A percentile compares a stretch with the other conserved stretches of the same genome.
Evolutionary conservation across 1,140 invertebrate species (phyloP).

Genomic region (Drosophila repleta): DNA sequence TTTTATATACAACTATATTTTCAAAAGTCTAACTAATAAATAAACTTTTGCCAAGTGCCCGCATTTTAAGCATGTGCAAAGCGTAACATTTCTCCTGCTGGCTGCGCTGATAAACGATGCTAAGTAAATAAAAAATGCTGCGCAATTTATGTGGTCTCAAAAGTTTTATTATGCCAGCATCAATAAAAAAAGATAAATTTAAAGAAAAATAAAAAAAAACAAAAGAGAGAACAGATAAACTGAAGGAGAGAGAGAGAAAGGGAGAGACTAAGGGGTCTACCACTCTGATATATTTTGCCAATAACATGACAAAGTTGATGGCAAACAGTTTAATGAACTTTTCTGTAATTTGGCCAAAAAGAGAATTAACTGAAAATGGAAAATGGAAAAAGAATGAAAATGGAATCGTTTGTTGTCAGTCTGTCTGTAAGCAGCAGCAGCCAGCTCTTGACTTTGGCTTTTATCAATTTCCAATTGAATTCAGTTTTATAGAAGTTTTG

Average conservation of each 20-base stretch:
- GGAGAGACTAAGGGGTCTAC: not conserved
- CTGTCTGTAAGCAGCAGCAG: not conserved
- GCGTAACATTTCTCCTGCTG: conserved; percentile 12
- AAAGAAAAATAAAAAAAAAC: not conserved
- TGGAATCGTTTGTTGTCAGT: conserved; percentile 1
- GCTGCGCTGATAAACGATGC: conserved; percentile 72
- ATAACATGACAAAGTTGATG: conserved; percentile 31
- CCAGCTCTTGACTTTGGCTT: not conserved
- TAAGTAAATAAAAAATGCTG: conserved; percentile 73
- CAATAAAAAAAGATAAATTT: conserved; percentile 34
- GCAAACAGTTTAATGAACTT: conserved; percentile 24
- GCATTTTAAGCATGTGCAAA: conserved; percentile 51
- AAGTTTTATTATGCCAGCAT: conserved; percentile 58
- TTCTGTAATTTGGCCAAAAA: conserved; percentile 16
- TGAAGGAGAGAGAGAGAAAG: not conserved
- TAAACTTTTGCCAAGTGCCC: conserved; percentile 58
- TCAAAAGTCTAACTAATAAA: conserved; percentile 78
- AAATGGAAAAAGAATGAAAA: conserved; percentile 8
- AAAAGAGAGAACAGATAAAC: not conserved
- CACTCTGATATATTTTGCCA: conserved; percentile 18
- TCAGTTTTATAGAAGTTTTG: not conserved
- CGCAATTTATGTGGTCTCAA: conserved; percentile 77
- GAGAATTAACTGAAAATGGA: not conserved
- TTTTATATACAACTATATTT: conserved; percentile 64
- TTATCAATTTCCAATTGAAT: conserved; percentile 1